Evolutionary conservation across 2,888 invertebrate species (phyloP), one percentile per base, ranked within the genome.

Genomic region (Lomographa bimaculata): DNA sequence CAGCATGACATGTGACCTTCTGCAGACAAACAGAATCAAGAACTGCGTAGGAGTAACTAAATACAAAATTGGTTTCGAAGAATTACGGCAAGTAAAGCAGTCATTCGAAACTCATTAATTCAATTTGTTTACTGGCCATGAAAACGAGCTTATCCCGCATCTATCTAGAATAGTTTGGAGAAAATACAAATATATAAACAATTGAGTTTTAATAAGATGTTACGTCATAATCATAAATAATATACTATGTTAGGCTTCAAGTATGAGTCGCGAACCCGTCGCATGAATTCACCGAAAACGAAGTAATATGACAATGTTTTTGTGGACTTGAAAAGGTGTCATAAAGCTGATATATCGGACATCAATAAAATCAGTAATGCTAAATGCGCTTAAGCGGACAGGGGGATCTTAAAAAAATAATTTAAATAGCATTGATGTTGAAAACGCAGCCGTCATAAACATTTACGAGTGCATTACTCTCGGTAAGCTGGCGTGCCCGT

Each of bases 391-490:
- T 54, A 54, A 56, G 51, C 58, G 46, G 54, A 57, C 46, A 30
- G 40, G 54, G 56, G 60, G 64, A 71, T 71, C 57, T 64, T 59
- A 69, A 79, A 82, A 64, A 79, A 76, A 79, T 73, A 67, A 80
- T 79, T 81, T 76, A 75, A 80, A 78, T 71, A 71, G 72, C 75
- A 74, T 71, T 73, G 68, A 67, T 64, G 67, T 63, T 63, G 63
- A 71, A 76, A 78, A 73, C 64, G 69, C 77, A 73, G 71, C 70
- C 71, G 73, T 75, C 77, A 75, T 86, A 83, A 89, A 86, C 74
- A 71, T 87, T 89, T 84, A 89, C 77, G 87, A 85, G 87, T 81
- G 73, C 86, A 81, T 86, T 86, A 83, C 83, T 75, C 86, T 82
- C 79, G 43, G 62, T 64, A 69, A 71, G 71, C 64, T 65, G 71